Evolutionary conservation across 2,888 invertebrate species (phyloP).

Genomic region (Isoperla grammatica): DNA sequence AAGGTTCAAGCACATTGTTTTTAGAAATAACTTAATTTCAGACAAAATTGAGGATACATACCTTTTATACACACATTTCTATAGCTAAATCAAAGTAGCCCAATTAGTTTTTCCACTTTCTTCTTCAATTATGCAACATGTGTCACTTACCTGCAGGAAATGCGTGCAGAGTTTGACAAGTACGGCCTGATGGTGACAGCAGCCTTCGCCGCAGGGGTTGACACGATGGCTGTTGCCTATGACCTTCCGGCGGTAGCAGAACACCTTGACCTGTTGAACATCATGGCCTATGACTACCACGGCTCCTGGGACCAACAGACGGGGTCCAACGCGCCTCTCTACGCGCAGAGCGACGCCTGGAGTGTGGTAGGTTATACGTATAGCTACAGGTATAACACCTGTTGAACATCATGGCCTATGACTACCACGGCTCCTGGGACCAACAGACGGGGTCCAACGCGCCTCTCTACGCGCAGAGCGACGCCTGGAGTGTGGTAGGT

Average conservation of each 20-base stretch:
- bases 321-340: slow-evolving; percentile 44
- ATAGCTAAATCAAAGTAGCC: too few species aligned
- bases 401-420: slow-evolving; percentile 15
- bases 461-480: slow-evolving; percentile 14
- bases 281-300: slow-evolving; percentile 51
- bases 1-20: too few species aligned
- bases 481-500: slow-evolving; percentile 7
- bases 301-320: slow-evolving; percentile 38
- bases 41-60: too few species aligned
- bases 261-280: slow-evolving; percentile 37
- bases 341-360: slow-evolving; percentile 10
- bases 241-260: background rate
- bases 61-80: too few species aligned
- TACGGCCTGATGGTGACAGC: background rate
- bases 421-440: slow-evolving; percentile 24
- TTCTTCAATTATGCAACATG: too few species aligned
- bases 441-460: slow-evolving; percentile 32
- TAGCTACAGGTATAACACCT: background rate
- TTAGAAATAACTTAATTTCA: too few species aligned
- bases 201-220: background rate
- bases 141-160: slow-evolving; percentile 4
- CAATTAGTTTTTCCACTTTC: too few species aligned
- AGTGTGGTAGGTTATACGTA: background rate
- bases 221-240: background rate
- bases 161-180: background rate